These are phyloP conservation scores for Petrolisthes cinctipes DNA, from an alignment of 2,888 invertebrate species.

Conservation along the genomic window DNA sequence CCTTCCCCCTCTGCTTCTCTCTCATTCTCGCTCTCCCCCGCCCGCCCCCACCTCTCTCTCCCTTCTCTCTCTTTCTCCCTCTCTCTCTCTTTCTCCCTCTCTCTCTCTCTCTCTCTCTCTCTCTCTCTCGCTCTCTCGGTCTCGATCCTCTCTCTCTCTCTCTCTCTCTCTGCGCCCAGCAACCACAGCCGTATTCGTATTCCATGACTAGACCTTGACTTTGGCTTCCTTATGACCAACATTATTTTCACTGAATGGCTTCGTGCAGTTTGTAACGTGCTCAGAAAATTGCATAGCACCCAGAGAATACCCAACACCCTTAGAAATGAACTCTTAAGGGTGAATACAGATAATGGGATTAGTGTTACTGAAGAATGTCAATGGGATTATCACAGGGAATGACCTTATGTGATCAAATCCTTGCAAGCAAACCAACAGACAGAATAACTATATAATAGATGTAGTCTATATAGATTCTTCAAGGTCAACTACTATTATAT, in stretches of 20 bases:
- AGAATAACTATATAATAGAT: not conserved
- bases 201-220: conserved; percentile 14
- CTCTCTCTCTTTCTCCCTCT: conserved; percentile 4
- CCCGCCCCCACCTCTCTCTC: not conserved
- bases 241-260: not conserved
- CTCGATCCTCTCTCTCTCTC: conserved; percentile 45
- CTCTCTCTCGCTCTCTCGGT: conserved; percentile 44
- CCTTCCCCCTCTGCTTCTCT: conserved; percentile 1
- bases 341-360: not conserved
- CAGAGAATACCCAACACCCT: no score
- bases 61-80: conserved; percentile 4
- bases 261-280: no score
- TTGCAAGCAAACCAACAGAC: conserved; percentile 4
- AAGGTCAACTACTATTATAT: conserved; percentile 3
- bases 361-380: not conserved
- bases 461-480: not conserved
- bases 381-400: conserved; percentile 5
- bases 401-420: conserved; percentile 27
- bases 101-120: conserved; percentile 12
- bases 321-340: no score
- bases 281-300: no score
- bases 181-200: conserved; percentile 41
- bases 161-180: conserved; percentile 59
- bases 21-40: conserved; percentile 25
- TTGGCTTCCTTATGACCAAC: not conserved